Conservation (phyloP, 2,888 invertebrate species). For the Drosophila paramelanica region DNA sequence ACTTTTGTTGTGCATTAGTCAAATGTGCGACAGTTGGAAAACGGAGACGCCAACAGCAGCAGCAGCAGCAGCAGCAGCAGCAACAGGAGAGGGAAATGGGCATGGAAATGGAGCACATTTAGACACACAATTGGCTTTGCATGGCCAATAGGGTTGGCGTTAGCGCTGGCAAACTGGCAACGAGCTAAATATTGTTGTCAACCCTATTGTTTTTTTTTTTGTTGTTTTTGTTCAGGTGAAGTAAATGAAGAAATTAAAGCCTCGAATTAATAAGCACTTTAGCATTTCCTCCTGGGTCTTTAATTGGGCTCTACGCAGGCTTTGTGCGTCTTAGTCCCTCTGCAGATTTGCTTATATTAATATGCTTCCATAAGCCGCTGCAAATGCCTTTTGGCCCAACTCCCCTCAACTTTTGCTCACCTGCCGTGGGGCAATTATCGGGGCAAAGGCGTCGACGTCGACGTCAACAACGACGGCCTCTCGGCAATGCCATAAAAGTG, state of each 20-base stretch:
- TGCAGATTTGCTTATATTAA: slow-evolving; percentile 51
- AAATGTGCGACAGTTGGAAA: slow-evolving; percentile 77
- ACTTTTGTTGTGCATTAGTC: slow-evolving; percentile 82
- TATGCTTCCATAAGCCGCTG: slow-evolving; percentile 52
- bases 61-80: background rate
- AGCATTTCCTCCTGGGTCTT: slow-evolving; percentile 47
- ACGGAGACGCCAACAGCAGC: slow-evolving; percentile 40
- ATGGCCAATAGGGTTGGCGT: slow-evolving; percentile 43
- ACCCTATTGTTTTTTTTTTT: slow-evolving; percentile 14
- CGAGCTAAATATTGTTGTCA: slow-evolving; percentile 61
- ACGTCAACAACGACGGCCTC: slow-evolving; percentile 21
- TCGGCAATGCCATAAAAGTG: slow-evolving; percentile 75
- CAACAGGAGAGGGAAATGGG: slow-evolving; percentile 30
- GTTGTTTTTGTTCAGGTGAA: slow-evolving; percentile 14
- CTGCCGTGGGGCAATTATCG: slow-evolving; percentile 51
- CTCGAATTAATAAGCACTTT: slow-evolving; percentile 75
- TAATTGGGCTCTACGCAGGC: slow-evolving; percentile 41
- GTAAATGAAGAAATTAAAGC: slow-evolving; percentile 76
- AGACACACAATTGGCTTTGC: slow-evolving; percentile 76
- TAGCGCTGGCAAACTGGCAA: slow-evolving; percentile 13
- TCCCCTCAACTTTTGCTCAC: background rate
- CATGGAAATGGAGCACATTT: slow-evolving; percentile 65
- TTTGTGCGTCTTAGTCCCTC: slow-evolving; percentile 30
- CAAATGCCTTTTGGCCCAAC: slow-evolving; percentile 33
- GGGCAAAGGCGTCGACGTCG: slow-evolving; percentile 30